Conservation (phyloP, 2,888 invertebrate species). For the Nephrotoma appendiculata region DNA sequence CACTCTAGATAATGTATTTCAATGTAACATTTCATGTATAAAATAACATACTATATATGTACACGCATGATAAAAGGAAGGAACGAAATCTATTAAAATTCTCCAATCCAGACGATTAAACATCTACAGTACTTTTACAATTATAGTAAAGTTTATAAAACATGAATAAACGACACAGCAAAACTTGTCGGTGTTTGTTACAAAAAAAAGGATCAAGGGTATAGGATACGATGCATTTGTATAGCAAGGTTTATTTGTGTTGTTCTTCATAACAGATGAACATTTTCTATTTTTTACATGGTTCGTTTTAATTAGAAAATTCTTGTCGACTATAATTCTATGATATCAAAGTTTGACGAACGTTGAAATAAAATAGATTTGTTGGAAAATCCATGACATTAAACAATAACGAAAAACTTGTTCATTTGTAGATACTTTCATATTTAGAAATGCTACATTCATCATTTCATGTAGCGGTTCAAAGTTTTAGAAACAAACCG, state of each 20-base stretch:
- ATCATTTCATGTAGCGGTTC: too few species aligned
- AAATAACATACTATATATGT: too few species aligned
- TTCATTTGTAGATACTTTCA: too few species aligned
- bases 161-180: not conserved
- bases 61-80: not conserved
- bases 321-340: not conserved
- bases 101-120: not conserved
- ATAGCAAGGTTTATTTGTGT: not conserved
- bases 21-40: too few species aligned
- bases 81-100: constrained; percentile 3
- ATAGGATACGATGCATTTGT: not conserved
- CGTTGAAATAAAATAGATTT: not conserved
- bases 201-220: not conserved
- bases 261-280: not conserved
- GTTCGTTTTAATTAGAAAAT: not conserved
- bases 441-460: too few species aligned
- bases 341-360: not conserved
- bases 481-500: too few species aligned
- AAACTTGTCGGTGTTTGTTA: not conserved
- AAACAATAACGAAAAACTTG: not conserved
- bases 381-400: not conserved
- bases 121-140: not conserved
- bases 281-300: not conserved
- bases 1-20: too few species aligned
- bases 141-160: not conserved